phyloP scores from a whole-genome alignment of 2,113 vertebrate genomes.

The Scopus umbretta region DNA sequence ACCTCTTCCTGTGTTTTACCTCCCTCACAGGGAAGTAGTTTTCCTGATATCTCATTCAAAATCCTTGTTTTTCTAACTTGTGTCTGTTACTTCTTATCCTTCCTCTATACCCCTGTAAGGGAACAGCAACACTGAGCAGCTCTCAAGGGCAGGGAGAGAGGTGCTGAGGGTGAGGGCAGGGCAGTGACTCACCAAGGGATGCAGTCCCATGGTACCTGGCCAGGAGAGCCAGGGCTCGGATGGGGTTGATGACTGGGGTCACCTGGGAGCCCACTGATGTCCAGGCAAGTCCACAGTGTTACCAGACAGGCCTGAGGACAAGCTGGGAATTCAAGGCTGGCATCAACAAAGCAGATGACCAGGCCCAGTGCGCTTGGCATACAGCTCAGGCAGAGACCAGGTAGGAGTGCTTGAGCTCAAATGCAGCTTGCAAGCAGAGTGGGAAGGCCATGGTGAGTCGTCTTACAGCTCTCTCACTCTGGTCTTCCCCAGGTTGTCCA shows the following conservation, averaged over 20 bases:
- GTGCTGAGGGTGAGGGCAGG: background rate
- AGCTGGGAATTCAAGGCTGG: background rate
- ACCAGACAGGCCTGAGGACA: background rate
- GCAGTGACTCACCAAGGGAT: background rate
- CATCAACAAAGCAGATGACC: background rate
- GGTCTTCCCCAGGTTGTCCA: background rate
- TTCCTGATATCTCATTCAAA: background rate
- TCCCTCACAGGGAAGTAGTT: background rate
- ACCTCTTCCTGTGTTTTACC: background rate
- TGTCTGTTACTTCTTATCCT: background rate
- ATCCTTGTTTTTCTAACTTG: background rate
- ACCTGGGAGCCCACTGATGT: background rate
- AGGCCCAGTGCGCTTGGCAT: background rate
- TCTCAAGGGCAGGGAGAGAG: background rate
- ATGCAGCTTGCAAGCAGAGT: background rate
- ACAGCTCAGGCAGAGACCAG: background rate
- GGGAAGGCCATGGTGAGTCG: background rate
- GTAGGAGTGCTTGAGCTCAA: background rate
- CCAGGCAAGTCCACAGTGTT: background rate
- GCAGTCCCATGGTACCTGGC: too few relatives aligned
- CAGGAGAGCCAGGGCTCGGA: background rate
- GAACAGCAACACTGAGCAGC: accelerated
- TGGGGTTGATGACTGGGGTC: background rate
- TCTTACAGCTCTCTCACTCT: background rate
- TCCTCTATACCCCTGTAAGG: background rate